Conservation (phyloP, 2,113 vertebrate genomes). For the Campylorhamphus procurvoides region DNA sequence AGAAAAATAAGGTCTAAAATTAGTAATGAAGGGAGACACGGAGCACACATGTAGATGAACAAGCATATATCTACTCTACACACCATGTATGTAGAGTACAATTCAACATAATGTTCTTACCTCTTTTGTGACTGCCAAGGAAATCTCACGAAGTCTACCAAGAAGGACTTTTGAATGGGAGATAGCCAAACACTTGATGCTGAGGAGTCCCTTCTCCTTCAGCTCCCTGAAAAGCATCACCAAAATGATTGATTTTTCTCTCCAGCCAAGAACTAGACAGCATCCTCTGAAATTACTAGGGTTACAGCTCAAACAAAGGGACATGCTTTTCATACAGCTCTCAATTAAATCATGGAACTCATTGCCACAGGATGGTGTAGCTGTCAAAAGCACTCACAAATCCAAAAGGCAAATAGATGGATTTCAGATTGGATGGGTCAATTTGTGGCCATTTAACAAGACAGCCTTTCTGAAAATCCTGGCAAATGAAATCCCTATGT, state of each 20-base stretch:
- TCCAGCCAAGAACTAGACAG: neutral
- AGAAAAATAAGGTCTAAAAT: neutral
- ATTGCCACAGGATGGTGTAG: neutral
- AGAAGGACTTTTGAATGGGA: conserved; percentile 69
- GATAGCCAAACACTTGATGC: conserved; percentile 58
- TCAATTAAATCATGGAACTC: neutral
- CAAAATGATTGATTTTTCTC: neutral
- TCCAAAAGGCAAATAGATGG: neutral
- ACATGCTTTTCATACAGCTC: neutral
- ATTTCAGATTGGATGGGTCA: neutral
- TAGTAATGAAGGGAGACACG: neutral
- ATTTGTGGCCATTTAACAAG: neutral
- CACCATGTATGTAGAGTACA: neutral
- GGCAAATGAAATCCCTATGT: neutral
- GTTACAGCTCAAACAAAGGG: neutral
- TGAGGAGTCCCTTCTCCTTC: conserved; percentile 70
- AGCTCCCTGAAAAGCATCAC: conserved; percentile 65
- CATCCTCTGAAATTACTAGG: neutral
- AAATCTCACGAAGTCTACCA: conserved; percentile 52
- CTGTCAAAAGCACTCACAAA: neutral
- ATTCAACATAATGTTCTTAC: conserved; percentile 44
- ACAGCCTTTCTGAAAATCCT: neutral
- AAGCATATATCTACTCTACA: neutral
- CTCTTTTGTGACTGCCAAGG: conserved; percentile 69
- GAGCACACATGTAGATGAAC: neutral